Evolutionary conservation across 2,888 invertebrate species (phyloP).

Genomic region (Taphrorychus bicolor): DNA sequence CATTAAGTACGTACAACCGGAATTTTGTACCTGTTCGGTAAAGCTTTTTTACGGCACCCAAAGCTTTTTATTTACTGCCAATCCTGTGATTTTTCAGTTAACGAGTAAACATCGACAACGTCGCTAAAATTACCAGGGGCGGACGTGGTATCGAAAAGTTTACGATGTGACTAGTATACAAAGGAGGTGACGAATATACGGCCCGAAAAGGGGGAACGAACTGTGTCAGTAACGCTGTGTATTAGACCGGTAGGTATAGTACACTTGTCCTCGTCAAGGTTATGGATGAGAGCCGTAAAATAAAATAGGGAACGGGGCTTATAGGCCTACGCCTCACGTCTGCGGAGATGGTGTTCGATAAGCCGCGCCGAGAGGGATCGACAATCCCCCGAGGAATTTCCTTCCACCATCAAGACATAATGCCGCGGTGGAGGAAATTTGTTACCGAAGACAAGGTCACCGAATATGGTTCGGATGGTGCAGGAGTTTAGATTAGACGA

Average conservation of each 20-base stretch:
- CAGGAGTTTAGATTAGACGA: not conserved
- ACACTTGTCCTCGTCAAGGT: constrained; percentile 41
- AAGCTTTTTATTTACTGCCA: too few relatives aligned
- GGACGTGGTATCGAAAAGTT: constrained; percentile 27
- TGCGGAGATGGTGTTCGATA: constrained; percentile 8
- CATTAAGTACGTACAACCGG: too few relatives aligned
- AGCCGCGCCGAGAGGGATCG: constrained; percentile 4
- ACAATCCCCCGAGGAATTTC: constrained; percentile 5
- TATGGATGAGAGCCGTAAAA: constrained; percentile 29
- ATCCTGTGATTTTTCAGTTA: not conserved
- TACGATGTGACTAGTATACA: constrained; percentile 26
- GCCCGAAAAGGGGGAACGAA: constrained; percentile 35
- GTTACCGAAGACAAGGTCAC: not conserved
- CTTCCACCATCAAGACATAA: not conserved
- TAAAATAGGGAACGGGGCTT: constrained; percentile 32
- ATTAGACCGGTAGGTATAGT: constrained; percentile 26
- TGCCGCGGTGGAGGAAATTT: not conserved
- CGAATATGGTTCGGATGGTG: not conserved
- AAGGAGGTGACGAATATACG: constrained; percentile 33
- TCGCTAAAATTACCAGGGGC: constrained; percentile 18
- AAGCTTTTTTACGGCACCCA: too few relatives aligned
- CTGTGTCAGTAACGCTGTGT: constrained; percentile 34
- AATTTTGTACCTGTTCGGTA: too few relatives aligned
- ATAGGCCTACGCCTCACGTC: constrained; percentile 12
- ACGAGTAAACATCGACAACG: constrained; percentile 9